Base-by-base conservation (phyloP, 2,888 invertebrate genomes). In the Perizoma affinitatum region DNA sequence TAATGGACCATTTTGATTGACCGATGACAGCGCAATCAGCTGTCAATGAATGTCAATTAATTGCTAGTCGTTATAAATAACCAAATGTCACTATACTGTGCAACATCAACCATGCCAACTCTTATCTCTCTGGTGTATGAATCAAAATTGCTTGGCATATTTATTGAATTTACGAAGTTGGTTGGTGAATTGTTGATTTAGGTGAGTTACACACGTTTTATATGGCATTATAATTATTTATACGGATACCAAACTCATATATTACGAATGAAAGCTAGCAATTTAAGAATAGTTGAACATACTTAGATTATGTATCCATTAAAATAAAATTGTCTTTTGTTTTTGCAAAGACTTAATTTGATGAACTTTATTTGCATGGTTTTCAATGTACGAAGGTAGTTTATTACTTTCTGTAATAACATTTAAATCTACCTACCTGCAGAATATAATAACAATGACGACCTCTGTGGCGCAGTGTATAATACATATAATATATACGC, bases 11-110 rank as follows among this genome's bases (percentile, higher is more conserved):
- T 75, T 68, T 68, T 79, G 74, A 80, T 75, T 76, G 78, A 78
- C 78, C 70, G 79, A 63, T 78, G 80, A 80, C 82, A 80, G 79
- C 68, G 63, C 70, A 68, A 77, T 79, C n/a, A 74, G 71, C 74
- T 76, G 78, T 81, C 81, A 83, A 82, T 82, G 76, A 78, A 80
- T 82, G 79, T 79, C 80, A 84, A 84, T 86, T 84, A 84, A 83
- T 83, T 80, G 76, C 66, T 75, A 73, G 72, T 78, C 80, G 81
- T 78, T 76, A 75, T 54, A 61, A 55, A 61, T 50, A 53, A 61
- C 61, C 55, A 64, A 59, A 40, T 54, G 38, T 4, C 40, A 0
- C 10, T 6, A 44, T 41, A 45, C 53, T 35, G 22, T 34, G n/a
- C 6, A 40, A 42, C 54, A 63, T 6, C 44, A 0, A 42, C 41